These are phyloP conservation scores for Drosophila kepulauana DNA, from an alignment of 1,140 invertebrate species.

Conservation along the genomic window DNA sequence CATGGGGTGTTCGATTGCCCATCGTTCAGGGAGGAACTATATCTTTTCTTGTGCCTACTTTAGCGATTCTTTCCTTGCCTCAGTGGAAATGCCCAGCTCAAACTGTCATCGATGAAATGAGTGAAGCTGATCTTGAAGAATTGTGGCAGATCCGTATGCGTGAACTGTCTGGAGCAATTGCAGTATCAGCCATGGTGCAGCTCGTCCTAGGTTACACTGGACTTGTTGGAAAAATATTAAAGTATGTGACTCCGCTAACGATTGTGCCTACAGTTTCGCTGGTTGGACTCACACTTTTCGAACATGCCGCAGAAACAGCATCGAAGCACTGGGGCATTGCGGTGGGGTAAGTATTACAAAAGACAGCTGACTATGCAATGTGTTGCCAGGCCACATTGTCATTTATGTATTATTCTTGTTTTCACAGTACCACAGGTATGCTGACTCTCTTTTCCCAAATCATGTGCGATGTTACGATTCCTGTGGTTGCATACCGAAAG, in stretches of 20 bases:
- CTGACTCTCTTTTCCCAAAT: conserved; percentile 94
- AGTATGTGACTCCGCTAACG: conserved; percentile 92
- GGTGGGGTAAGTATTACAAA: conserved; percentile 87
- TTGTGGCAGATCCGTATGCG: conserved; percentile 92
- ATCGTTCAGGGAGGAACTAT: conserved; percentile 93
- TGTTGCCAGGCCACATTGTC: not conserved
- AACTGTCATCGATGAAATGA: conserved; percentile 87
- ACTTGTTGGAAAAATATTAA: conserved; percentile 90
- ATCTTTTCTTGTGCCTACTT: conserved; percentile 92
- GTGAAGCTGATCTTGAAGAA: conserved; percentile 87
- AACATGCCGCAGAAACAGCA: conserved; percentile 90
- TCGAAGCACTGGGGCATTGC: conserved; percentile 93
- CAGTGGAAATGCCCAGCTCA: conserved; percentile 91
- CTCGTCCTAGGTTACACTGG: conserved; percentile 90
- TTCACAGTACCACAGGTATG: conserved; percentile 91
- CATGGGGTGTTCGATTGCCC: conserved; percentile 90
- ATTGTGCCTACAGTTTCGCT: conserved; percentile 93
- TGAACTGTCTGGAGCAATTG: conserved; percentile 93
- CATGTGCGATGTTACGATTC: conserved; percentile 89
- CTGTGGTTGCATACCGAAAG: conserved; percentile 88
- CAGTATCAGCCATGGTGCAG: conserved; percentile 92
- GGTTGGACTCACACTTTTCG: conserved; percentile 92
- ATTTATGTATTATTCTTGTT: not conserved
- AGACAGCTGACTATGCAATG: not conserved
- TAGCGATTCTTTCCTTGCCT: conserved; percentile 92